A percentile compares a stretch with the other conserved stretches of the same genome.
These are phyloP conservation scores for Hyppa rectilinea DNA, from an alignment of 2,888 invertebrate genomes.

Conservation along the genomic window DNA sequence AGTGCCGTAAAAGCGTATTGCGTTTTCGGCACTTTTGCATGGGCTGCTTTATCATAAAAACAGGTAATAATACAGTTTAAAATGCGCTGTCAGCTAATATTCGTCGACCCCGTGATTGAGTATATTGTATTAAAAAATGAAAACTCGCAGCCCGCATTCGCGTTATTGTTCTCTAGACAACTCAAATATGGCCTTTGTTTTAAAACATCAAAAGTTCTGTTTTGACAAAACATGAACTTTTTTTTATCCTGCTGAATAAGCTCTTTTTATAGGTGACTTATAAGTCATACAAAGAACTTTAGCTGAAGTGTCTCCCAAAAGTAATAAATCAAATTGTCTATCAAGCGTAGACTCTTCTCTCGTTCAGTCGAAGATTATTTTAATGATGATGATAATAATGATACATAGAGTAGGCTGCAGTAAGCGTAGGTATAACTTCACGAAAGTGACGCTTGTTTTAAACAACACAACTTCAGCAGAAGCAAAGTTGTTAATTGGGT, in stretches of 20 bases:
- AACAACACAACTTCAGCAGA: conserved; percentile 14
- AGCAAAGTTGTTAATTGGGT: conserved; percentile 42
- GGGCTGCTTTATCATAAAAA: conserved; percentile 37
- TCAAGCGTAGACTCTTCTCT: not conserved
- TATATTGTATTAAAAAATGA: not conserved
- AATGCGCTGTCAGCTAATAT: conserved; percentile 7
- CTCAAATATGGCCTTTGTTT: not conserved
- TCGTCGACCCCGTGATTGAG: not conserved
- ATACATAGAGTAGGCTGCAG: not conserved
- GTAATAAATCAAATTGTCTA: no score
- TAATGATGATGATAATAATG: not conserved
- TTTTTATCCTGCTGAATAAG: not conserved
- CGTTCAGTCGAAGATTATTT: no score
- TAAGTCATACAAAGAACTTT: not conserved
- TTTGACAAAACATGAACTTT: not conserved
- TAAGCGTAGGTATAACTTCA: not conserved
- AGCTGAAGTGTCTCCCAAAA: not conserved
- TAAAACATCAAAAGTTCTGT: not conserved
- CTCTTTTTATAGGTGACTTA: not conserved
- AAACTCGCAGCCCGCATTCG: not conserved
- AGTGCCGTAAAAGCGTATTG: conserved; percentile 30
- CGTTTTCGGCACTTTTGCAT: conserved; percentile 63
- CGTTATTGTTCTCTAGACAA: not conserved
- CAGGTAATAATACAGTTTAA: conserved; percentile 4
- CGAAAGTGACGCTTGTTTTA: conserved; percentile 6